A percentile compares a stretch with the other conserved stretches of the same genome.
Evolutionary conservation across 37 sponge, comb jelly and placozoan species (phyloP).

Genomic region (Axinella damicornis): DNA sequence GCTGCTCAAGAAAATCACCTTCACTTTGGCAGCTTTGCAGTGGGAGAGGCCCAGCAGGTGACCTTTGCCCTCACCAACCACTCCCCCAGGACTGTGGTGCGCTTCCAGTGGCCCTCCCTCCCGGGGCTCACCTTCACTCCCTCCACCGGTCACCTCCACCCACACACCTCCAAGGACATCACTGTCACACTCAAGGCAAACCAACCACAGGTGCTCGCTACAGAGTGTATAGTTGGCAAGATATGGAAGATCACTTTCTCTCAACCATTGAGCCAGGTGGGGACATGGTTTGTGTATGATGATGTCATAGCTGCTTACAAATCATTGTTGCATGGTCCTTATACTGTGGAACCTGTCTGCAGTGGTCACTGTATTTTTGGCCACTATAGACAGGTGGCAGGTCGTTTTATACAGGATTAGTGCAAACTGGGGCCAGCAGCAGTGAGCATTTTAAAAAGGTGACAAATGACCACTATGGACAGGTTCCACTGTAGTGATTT

Average conservation of each 20-base stretch:
- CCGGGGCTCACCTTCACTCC: conserved; percentile 81
- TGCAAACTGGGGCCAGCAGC: no score
- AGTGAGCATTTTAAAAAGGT: no score
- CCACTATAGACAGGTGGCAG: no score
- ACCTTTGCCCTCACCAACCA: conserved; percentile 90
- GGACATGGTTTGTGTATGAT: neutral
- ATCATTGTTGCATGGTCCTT: no score
- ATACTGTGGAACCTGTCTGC: no score
- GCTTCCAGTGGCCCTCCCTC: conserved; percentile 76
- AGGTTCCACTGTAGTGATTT: no score
- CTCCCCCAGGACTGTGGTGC: conserved; percentile 55
- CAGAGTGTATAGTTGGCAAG: conserved; percentile 48
- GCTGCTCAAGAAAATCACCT: conserved; percentile 71
- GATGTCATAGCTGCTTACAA: no score
- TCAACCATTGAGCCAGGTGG: conserved; percentile 62
- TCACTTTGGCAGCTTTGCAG: conserved; percentile 85
- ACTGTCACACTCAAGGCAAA: conserved; percentile 74
- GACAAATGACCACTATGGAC: neutral
- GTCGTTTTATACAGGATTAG: no score
- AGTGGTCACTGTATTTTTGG: no score
- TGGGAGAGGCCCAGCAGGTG: conserved; percentile 82
- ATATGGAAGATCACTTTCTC: conserved; percentile 76
- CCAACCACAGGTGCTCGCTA: conserved; percentile 60
- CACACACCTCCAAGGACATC: conserved; percentile 85
- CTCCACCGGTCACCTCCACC: conserved; percentile 88